Evolutionary conservation across 2,113 vertebrate species (phyloP), one percentile per base, ranked within the genome.

Genomic region (Limnothrissa miodon): DNA sequence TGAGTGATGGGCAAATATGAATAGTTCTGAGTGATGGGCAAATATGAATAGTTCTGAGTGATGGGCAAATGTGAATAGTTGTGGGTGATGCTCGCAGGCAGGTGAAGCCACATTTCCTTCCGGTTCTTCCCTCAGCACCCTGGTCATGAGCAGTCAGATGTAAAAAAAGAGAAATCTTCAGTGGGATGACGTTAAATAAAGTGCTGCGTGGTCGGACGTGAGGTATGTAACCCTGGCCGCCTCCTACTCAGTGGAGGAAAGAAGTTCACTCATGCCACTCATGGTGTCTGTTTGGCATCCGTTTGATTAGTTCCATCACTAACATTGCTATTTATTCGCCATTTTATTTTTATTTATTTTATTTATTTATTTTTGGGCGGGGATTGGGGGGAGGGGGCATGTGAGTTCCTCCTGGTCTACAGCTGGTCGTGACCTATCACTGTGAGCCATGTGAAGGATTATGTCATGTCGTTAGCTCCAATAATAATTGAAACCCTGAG

Each of bases 41-140:
- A 80, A 80, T n/a, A n/a, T n/a, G n/a, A 48, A 44, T 70, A 45
- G 39, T 51, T 51, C 80, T 6, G 74, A 78, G 45, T n/a, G n/a
- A n/a, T n/a, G n/a, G n/a, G n/a, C 45, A 39, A 80, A 82, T 45
- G 48, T 74, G 80, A 84, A 84, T 70, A 78, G 46, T 39, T 25
- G 46, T 78, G 74, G 79, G 53, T 48, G 79, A 81, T 79, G 48
- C 25, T 15, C 33, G 45, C 39, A 36, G 29, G 51, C 51, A 29
- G 25, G 62, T n/a, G 62, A 9, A 70, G 29, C 62, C 9, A 21
- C 66, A 19, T 74, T 33, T 74, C 66, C 66, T 74, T 74, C 66
- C 66, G 36, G 66, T 62, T 42, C 42, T 62, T 29, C 10, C 13
- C 59, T 62, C 59, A 62, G 59, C 25, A n/a, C 59, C 25, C 4